These are phyloP conservation scores for Rhegmatorhina hoffmannsi DNA, from an alignment of 2,113 vertebrate species.

Conservation along the genomic window DNA sequence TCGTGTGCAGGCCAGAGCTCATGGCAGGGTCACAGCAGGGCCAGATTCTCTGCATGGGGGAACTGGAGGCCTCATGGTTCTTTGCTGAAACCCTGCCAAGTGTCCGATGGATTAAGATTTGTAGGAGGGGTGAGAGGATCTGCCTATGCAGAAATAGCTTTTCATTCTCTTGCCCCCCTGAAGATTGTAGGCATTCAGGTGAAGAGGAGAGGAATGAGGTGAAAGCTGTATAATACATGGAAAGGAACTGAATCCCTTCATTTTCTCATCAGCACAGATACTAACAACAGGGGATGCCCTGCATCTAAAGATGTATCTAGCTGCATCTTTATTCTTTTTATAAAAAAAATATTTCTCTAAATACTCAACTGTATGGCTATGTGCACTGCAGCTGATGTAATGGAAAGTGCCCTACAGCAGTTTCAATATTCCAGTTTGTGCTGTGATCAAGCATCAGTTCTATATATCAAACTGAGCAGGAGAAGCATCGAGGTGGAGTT, in stretches of 20 bases:
- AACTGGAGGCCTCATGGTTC: slow-evolving; percentile 8
- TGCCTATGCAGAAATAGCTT: slow-evolving; percentile 11
- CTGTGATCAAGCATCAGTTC: background rate
- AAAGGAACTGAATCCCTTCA: background rate
- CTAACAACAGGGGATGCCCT: background rate
- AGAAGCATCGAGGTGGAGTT: background rate
- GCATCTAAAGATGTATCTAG: background rate
- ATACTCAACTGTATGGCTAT: background rate
- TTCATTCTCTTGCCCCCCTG: background rate
- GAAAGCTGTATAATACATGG: background rate
- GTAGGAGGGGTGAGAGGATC: background rate
- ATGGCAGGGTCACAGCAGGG: slow-evolving; percentile 19
- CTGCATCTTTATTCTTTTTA: background rate
- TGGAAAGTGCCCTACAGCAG: background rate
- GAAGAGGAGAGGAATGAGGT: background rate
- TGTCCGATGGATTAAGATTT: slow-evolving; percentile 41
- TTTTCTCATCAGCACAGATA: background rate
- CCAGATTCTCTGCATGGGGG: slow-evolving; percentile 35
- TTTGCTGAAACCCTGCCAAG: slow-evolving; percentile 61
- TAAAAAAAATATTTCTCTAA: background rate
- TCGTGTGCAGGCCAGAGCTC: background rate
- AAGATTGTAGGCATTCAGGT: slow-evolving; percentile 13
- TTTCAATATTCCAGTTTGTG: background rate
- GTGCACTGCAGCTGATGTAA: background rate
- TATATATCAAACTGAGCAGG: background rate